phyloP scores from a whole-genome alignment of 2,888 invertebrate species.

The Yponomeuta malinellus region DNA sequence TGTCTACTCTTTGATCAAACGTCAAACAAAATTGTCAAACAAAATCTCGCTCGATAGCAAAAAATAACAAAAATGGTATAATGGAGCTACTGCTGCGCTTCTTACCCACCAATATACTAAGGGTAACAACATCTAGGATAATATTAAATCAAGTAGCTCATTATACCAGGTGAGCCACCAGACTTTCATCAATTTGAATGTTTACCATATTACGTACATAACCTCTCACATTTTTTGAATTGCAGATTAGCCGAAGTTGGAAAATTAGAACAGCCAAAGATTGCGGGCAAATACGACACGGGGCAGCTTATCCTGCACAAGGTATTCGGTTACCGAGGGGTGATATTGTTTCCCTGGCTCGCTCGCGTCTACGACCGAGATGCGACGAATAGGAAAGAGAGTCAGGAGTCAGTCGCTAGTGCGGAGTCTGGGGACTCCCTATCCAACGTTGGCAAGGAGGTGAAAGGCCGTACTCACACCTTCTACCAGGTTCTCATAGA shows the following conservation, averaged over 20 bases:
- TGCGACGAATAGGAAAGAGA: slow-evolving; percentile 81
- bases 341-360: slow-evolving; percentile 97
- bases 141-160: slow-evolving; percentile 59
- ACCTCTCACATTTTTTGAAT: slow-evolving; percentile 35
- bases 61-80: slow-evolving; percentile 61
- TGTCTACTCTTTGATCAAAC: background rate
- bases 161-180: slow-evolving; percentile 56
- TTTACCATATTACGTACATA: slow-evolving; percentile 46
- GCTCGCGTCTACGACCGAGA: slow-evolving; percentile 97
- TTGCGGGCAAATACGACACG: slow-evolving; percentile 94
- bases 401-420: slow-evolving; percentile 41
- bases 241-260: slow-evolving; percentile 95
- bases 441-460: slow-evolving; percentile 84
- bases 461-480: slow-evolving; percentile 92
- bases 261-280: slow-evolving; percentile 89
- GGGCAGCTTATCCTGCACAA: slow-evolving; percentile 97
- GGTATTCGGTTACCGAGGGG: slow-evolving; percentile 97
- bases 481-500: slow-evolving; percentile 99
- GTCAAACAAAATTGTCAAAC: slow-evolving; percentile 41
- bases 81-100: slow-evolving; percentile 71
- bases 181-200: slow-evolving; percentile 18
- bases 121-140: slow-evolving; percentile 54
- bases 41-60: slow-evolving; percentile 42
- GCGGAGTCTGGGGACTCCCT: slow-evolving; percentile 50
- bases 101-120: slow-evolving; percentile 53